phyloP scores from a whole-genome alignment of 2,113 vertebrate genomes.

The Sarotherodon lohbergeri region DNA sequence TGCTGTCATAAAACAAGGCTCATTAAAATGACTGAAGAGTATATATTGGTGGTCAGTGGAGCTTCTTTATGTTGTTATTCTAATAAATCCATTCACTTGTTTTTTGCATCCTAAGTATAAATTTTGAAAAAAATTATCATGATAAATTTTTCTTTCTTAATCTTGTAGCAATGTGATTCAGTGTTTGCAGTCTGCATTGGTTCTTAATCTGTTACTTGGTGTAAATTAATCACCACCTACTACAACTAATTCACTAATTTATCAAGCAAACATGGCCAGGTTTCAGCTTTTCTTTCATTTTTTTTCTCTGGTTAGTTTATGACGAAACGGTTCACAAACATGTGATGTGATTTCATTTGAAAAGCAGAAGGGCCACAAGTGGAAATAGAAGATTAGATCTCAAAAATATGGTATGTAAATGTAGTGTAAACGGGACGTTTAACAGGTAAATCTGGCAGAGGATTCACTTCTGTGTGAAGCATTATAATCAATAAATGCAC shows the following conservation, averaged over 20 bases:
- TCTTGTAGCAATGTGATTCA: background rate
- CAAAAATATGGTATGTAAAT: background rate
- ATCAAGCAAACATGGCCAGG: background rate
- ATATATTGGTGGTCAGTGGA: background rate
- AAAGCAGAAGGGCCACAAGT: background rate
- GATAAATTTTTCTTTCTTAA: background rate
- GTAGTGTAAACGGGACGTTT: background rate
- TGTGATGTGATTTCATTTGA: background rate
- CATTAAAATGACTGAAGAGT: background rate
- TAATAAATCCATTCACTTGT: background rate
- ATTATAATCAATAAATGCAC: background rate
- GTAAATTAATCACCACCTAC: background rate
- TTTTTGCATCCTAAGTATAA: background rate
- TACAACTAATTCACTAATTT: background rate
- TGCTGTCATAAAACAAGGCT: background rate
- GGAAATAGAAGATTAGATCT: background rate
- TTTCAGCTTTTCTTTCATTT: background rate
- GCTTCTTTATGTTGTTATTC: background rate
- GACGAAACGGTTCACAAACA: background rate
- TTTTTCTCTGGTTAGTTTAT: background rate
- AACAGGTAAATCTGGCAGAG: background rate
- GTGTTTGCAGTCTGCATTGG: background rate
- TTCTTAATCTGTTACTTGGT: background rate
- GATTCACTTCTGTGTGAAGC: background rate
- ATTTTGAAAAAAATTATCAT: accelerated